A percentile compares a stretch with the other conserved stretches of the same genome.
Evolutionary conservation across 2,113 vertebrate genomes (phyloP).

Genomic region (Corythornis cristatus): DNA sequence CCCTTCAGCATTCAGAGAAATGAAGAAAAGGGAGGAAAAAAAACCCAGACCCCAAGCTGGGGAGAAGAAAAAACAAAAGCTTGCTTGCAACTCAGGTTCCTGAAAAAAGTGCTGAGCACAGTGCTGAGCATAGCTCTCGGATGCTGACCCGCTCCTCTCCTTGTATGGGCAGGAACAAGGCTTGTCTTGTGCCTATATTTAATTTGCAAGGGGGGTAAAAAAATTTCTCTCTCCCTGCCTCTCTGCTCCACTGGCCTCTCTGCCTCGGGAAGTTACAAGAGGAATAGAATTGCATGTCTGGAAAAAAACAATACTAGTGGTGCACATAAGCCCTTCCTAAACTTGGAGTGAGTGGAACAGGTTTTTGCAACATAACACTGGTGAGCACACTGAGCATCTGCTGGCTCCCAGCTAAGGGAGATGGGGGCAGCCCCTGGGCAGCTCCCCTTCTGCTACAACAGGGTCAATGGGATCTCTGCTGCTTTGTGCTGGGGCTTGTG

Average conservation of each 20-base stretch:
- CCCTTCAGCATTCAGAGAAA: not conserved
- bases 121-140: not conserved
- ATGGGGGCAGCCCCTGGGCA: not conserved
- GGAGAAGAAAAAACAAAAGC: not conserved
- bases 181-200: constrained; percentile 66
- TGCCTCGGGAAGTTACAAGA: not conserved
- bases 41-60: not conserved
- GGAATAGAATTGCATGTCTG: not conserved
- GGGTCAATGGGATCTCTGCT: fast-evolving
- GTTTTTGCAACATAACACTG: not conserved
- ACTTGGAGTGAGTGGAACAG: not conserved
- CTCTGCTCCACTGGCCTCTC: not conserved
- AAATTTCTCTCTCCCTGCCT: not conserved
- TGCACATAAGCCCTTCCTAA: fast-evolving
- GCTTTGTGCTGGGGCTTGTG: not conserved
- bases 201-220: constrained; percentile 16
- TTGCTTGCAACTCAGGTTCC: not conserved
- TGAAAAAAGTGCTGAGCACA: not conserved
- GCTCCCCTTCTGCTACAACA: not conserved
- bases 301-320: not conserved
- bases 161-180: constrained; percentile 64
- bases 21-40: not conserved
- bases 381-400: fast-evolving
- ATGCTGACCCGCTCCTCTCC: constrained; percentile 47
- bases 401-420: not conserved